These are phyloP conservation scores for Agrochola macilenta DNA, from an alignment of 2,888 invertebrate species.

Conservation along the genomic window DNA sequence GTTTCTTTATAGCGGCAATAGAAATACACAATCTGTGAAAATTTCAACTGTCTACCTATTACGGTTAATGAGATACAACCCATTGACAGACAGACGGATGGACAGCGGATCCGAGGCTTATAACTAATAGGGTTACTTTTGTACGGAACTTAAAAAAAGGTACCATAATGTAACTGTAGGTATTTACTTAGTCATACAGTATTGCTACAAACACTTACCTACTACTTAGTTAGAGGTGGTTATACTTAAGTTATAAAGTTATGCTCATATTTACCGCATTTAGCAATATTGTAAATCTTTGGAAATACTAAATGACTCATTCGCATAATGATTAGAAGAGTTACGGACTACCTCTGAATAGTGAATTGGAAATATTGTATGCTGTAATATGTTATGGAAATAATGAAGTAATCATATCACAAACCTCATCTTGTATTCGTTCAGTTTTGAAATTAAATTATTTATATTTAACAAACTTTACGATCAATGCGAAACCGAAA, in stretches of 20 bases:
- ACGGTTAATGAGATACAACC: no score
- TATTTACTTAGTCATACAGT: background rate
- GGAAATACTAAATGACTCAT: constrained; percentile 25
- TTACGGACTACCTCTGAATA: constrained; percentile 8
- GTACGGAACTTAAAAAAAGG: background rate
- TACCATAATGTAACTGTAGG: background rate
- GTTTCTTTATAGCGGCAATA: no score
- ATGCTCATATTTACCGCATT: background rate
- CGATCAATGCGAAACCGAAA: background rate
- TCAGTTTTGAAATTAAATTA: constrained; percentile 23
- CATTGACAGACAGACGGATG: no score
- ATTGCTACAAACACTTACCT: background rate
- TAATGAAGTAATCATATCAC: constrained; percentile 22
- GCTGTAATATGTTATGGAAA: constrained; percentile 44
- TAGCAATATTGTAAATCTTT: constrained; percentile 19
- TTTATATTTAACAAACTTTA: background rate
- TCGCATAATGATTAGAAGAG: constrained; percentile 17
- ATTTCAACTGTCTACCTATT: no score
- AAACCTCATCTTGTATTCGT: background rate
- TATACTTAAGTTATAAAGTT: background rate
- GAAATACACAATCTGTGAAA: no score
- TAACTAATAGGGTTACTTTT: no score
- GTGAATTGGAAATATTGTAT: constrained; percentile 31
- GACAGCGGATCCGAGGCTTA: no score
- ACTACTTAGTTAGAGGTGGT: background rate